Evolutionary conservation across 2,113 vertebrate genomes (phyloP).

Genomic region (Saguinus imperator): DNA sequence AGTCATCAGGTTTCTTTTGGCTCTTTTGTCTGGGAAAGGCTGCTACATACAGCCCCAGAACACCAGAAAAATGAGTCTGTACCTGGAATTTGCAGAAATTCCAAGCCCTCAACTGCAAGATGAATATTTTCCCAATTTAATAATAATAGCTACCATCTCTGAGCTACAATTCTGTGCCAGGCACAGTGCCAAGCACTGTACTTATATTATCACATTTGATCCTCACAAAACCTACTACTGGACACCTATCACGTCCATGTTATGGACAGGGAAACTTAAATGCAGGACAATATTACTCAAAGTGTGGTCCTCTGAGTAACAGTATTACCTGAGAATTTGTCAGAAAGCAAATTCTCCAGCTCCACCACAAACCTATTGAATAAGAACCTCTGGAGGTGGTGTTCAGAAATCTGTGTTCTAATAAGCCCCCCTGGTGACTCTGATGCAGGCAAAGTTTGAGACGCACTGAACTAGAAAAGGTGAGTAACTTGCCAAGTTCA

Average conservation of each 20-base stretch:
- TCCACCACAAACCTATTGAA: background rate
- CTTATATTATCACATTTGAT: background rate
- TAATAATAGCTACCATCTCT: slow-evolving; percentile 11
- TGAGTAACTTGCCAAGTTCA: background rate
- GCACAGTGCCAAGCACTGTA: background rate
- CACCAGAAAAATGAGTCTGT: background rate
- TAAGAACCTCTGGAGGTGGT: background rate
- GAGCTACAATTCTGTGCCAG: background rate
- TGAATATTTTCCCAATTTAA: slow-evolving; percentile 12
- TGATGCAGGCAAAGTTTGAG: background rate
- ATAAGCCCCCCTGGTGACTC: background rate
- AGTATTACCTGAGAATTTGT: background rate
- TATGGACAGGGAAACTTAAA: background rate
- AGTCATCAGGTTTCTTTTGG: slow-evolving; percentile 40
- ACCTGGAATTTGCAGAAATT: background rate
- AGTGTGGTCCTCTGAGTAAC: background rate
- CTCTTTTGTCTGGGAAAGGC: slow-evolving; percentile 54
- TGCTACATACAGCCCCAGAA: background rate
- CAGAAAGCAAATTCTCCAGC: background rate
- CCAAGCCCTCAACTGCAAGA: background rate
- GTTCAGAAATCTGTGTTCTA: background rate
- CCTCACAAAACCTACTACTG: background rate
- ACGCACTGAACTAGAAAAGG: background rate
- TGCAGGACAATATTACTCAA: background rate
- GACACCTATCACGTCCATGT: background rate